phyloP scores from a whole-genome alignment of 2,888 invertebrate species.

The Nyleta sp. region DNA sequence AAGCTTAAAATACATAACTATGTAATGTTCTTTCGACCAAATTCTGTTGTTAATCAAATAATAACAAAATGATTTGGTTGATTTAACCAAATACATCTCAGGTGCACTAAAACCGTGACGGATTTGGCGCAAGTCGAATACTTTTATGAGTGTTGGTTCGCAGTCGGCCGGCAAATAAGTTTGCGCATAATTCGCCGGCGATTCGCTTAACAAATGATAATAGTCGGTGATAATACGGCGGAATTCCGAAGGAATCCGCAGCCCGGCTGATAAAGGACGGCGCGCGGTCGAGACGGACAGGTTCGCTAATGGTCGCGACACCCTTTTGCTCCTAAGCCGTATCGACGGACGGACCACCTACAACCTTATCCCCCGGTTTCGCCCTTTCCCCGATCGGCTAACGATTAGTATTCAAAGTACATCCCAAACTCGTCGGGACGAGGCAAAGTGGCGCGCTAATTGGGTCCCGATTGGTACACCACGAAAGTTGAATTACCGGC shows the following conservation, averaged over 20 bases:
- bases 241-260: conserved; percentile 63
- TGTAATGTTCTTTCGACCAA: too few species aligned
- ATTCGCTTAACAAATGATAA: conserved; percentile 56
- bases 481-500: conserved; percentile 57
- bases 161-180: conserved; percentile 21
- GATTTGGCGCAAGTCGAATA: too few species aligned
- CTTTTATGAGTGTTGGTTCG: too few species aligned
- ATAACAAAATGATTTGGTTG: too few species aligned
- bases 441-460: conserved; percentile 68
- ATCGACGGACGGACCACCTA: conserved; percentile 72
- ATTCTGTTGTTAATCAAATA: too few species aligned
- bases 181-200: conserved; percentile 34
- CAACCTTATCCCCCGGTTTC: conserved; percentile 66
- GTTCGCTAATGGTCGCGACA: conserved; percentile 79
- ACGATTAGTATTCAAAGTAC: conserved; percentile 72
- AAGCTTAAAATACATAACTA: too few species aligned
- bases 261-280: conserved; percentile 62
- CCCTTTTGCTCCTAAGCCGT: conserved; percentile 71
- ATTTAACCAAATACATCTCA: too few species aligned
- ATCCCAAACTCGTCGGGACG: conserved; percentile 63
- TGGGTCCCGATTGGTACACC: conserved; percentile 68
- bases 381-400: conserved; percentile 66
- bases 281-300: conserved; percentile 75
- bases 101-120: too few species aligned
- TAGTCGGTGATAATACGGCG: conserved; percentile 53